These are phyloP conservation scores for Fragum sueziense DNA, from an alignment of 2,888 invertebrate genomes.

Conservation along the genomic window DNA sequence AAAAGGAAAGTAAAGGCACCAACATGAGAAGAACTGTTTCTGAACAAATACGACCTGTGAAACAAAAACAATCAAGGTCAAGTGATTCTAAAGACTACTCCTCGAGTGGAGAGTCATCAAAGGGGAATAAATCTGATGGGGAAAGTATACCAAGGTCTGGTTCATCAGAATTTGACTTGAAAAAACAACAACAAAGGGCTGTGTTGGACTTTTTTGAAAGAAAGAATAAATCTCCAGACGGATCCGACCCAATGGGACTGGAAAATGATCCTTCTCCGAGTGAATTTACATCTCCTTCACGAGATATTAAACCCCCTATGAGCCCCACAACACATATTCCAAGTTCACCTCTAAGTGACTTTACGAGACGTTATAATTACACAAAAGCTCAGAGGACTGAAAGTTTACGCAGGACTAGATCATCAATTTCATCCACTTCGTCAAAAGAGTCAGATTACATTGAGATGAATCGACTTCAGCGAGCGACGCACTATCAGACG, in stretches of 20 bases:
- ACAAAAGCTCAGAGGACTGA: conserved; percentile 69
- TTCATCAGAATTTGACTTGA: conserved; percentile 86
- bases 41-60: conserved; percentile 67
- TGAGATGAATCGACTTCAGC: conserved; percentile 69
- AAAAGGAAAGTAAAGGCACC: conserved; percentile 39
- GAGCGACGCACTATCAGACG: conserved; percentile 62
- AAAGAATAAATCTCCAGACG: conserved; percentile 81
- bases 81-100: conserved; percentile 43
- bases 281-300: conserved; percentile 45
- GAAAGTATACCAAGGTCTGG: conserved; percentile 39
- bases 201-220: conserved; percentile 91
- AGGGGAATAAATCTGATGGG: conserved; percentile 60
- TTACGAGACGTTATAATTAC: conserved; percentile 61
- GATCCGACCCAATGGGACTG: conserved; percentile 46
- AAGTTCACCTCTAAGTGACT: conserved; percentile 45
- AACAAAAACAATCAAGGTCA: conserved; percentile 21
- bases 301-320: conserved; percentile 24
- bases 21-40: conserved; percentile 68
- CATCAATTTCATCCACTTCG: conserved; percentile 69
- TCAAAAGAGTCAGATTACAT: conserved; percentile 71
- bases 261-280: conserved; percentile 20
- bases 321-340: conserved; percentile 22
- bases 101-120: conserved; percentile 60
- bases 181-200: conserved; percentile 92
- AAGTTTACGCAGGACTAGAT: conserved; percentile 71